Percentiles rank a stretch among this genome's conserved stretches.
These are phyloP conservation scores for Cyprinus carpio DNA, from an alignment of 2,113 vertebrate genomes.

Conservation along the genomic window DNA sequence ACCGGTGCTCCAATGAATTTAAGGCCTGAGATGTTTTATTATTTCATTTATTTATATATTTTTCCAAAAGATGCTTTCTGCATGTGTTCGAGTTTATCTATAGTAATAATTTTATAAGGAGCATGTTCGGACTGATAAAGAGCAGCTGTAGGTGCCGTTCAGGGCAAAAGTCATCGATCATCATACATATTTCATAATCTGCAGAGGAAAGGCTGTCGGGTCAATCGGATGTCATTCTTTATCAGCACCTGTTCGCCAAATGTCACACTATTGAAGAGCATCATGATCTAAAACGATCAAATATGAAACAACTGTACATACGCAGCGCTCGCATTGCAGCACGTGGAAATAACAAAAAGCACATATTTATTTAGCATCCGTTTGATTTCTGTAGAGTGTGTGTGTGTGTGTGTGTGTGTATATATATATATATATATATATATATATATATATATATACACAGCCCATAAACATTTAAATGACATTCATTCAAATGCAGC, in stretches of 20 bases:
- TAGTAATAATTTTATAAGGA: slow-evolving; percentile 37
- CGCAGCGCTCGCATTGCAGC: neutral
- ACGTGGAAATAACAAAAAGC: neutral
- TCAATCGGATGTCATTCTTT: neutral
- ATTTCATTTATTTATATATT: slow-evolving; percentile 46
- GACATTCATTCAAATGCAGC: neutral
- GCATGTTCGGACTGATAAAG: neutral
- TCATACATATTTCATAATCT: neutral
- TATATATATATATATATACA: too few species aligned
- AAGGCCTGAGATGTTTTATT: slow-evolving; percentile 70
- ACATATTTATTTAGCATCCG: neutral
- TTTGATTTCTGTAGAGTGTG: too few species aligned
- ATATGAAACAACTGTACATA: too few species aligned
- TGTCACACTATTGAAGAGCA: slow-evolving; percentile 1
- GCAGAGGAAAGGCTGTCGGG: neutral
- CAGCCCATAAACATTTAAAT: too few species aligned
- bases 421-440: too few species aligned
- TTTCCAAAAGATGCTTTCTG: slow-evolving; percentile 45
- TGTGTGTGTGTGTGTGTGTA: too few species aligned
- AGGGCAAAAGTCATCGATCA: slow-evolving; percentile 14
- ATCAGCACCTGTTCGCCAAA: neutral
- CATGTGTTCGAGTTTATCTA: slow-evolving; percentile 18
- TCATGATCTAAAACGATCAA: neutral
- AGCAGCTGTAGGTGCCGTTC: neutral
- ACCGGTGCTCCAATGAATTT: slow-evolving; percentile 71